phyloP scores from a whole-genome alignment of 2,888 invertebrate genomes.

The Sesia apiformis region DNA sequence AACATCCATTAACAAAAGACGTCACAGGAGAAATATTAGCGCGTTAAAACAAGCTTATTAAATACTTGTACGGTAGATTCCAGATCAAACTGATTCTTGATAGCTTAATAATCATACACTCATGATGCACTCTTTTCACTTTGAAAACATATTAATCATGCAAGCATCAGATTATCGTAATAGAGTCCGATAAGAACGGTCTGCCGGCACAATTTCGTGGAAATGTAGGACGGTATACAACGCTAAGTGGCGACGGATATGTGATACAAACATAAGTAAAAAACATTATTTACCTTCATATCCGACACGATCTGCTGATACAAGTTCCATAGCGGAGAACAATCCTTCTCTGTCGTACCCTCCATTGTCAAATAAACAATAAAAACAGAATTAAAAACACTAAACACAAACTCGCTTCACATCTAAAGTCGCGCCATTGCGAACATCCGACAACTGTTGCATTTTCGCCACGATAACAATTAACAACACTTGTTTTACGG shows the following conservation, averaged over 20 bases:
- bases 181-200: conserved; percentile 35
- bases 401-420: conserved; percentile 33
- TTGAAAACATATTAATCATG: no score
- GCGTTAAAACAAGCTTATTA: no score
- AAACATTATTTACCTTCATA: conserved; percentile 88
- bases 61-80: no score
- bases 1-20: no score
- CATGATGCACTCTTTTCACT: no score
- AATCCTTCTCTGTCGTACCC: conserved; percentile 84
- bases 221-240: conserved; percentile 31
- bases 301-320: conserved; percentile 97
- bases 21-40: no score
- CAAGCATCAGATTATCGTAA: conserved; percentile 3
- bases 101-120: no score
- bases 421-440: conserved; percentile 39
- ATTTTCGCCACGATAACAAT: conserved; percentile 31
- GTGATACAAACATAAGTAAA: neutral
- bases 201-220: conserved; percentile 32
- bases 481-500: conserved; percentile 19
- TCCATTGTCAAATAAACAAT: conserved; percentile 76
- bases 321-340: conserved; percentile 92
- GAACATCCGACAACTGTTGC: conserved; percentile 50
- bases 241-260: conserved; percentile 14
- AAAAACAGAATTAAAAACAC: conserved; percentile 36
- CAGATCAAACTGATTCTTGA: no score